phyloP scores from a whole-genome alignment of 1,140 invertebrate genomes.

The Stegodyphus mimosarum region DNA sequence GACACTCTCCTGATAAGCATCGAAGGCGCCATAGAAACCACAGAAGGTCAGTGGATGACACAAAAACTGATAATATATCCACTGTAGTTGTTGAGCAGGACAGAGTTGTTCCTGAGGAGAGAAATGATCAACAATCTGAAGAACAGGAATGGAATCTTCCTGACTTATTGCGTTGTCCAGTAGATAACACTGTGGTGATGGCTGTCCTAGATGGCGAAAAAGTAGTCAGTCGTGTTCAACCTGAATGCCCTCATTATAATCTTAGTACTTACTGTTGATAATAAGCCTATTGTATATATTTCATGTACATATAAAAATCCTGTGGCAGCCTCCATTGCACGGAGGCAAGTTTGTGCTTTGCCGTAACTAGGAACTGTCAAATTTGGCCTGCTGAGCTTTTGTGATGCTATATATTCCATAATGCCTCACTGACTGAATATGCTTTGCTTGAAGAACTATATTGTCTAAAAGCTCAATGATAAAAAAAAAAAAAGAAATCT shows the following conservation, averaged over 20 bases:
- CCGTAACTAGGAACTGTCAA: slow-evolving; percentile 54
- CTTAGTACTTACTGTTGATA: slow-evolving; percentile 63
- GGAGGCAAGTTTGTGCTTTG: slow-evolving; percentile 1
- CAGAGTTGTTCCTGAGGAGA: slow-evolving; percentile 18
- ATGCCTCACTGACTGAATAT: slow-evolving; percentile 9
- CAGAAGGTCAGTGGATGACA: slow-evolving; percentile 24
- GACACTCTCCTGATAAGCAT: slow-evolving; percentile 42
- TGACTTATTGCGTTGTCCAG: slow-evolving; percentile 58
- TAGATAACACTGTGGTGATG: slow-evolving; percentile 73
- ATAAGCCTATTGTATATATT: slow-evolving; percentile 48
- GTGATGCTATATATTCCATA: slow-evolving; percentile 10
- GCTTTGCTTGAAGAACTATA: slow-evolving; percentile 20
- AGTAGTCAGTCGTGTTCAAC: slow-evolving; percentile 83
- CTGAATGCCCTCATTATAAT: slow-evolving; percentile 65
- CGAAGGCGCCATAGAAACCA: slow-evolving; percentile 25
- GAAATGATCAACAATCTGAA: background rate
- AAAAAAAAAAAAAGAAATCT: background rate
- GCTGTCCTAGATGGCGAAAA: slow-evolving; percentile 85
- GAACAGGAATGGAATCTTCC: slow-evolving; percentile 54
- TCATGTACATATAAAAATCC: slow-evolving; percentile 31
- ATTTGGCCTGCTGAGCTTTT: slow-evolving; percentile 39
- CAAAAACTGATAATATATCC: slow-evolving; percentile 36
- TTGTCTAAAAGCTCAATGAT: slow-evolving; percentile 40
- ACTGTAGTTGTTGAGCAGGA: slow-evolving; percentile 35
- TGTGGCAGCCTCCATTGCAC: background rate